These are phyloP conservation scores for Diogma glabrata DNA, from an alignment of 2,888 invertebrate species.

Conservation along the genomic window DNA sequence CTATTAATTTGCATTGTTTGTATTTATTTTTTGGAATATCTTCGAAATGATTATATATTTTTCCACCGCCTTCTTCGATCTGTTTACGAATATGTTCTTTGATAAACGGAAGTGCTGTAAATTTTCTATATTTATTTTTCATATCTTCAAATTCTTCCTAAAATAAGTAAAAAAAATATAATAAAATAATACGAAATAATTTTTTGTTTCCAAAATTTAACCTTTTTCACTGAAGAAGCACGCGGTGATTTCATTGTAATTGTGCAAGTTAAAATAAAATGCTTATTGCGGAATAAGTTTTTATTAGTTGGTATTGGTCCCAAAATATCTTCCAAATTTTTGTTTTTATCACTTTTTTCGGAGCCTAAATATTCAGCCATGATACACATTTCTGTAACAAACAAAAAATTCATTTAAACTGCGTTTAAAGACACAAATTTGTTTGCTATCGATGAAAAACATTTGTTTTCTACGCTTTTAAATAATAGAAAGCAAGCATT, in stretches of 20 bases:
- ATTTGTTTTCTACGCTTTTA: no score
- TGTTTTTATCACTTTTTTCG: conserved; percentile 15
- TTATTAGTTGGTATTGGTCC: conserved; percentile 42
- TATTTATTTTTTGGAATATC: conserved; percentile 45
- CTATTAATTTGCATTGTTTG: conserved; percentile 45
- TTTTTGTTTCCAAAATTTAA: no score
- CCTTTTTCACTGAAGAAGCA: neutral
- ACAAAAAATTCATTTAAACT: neutral
- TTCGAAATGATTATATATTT: conserved; percentile 47
- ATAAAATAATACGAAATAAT: no score
- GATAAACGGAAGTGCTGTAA: conserved; percentile 39
- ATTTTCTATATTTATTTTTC: conserved; percentile 35
- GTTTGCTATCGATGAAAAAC: no score
- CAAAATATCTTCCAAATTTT: conserved; percentile 28
- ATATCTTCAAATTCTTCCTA: conserved; percentile 10
- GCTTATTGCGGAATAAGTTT: conserved; percentile 41
- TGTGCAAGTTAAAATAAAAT: conserved; percentile 47
- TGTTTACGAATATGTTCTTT: conserved; percentile 48
- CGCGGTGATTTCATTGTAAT: conserved; percentile 26
- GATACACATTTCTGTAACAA: conserved; percentile 20
- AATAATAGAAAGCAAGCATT: no score
- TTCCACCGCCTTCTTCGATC: conserved; percentile 50
- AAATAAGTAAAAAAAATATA: neutral
- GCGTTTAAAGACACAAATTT: no score
- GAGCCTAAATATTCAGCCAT: conserved; percentile 19